phyloP scores from a whole-genome alignment of 2,888 invertebrate species.

The Drosophila longiperda region DNA sequence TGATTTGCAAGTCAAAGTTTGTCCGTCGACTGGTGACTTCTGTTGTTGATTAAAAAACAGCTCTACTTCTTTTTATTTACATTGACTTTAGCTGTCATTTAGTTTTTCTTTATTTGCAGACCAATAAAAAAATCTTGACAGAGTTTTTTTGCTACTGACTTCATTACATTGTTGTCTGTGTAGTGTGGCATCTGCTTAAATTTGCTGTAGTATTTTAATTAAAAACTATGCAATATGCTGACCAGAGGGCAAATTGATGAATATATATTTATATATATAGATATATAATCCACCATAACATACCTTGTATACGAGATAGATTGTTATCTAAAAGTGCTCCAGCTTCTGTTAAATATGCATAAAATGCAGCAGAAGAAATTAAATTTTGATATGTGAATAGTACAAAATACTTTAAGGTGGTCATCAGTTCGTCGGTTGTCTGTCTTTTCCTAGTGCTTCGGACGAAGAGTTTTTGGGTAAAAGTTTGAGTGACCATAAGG shows the following conservation, averaged over 20 bases:
- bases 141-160: conserved; percentile 30
- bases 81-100: conserved; percentile 62
- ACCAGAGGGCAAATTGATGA: conserved; percentile 14
- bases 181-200: conserved; percentile 11
- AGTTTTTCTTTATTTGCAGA: conserved; percentile 44
- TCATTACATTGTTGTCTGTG: conserved; percentile 26
- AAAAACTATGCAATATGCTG: conserved; percentile 79
- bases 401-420: conserved; percentile 26
- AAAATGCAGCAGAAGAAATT: conserved; percentile 18
- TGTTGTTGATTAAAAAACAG: conserved; percentile 74
- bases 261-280: not conserved
- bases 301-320: conserved; percentile 8
- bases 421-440: conserved; percentile 24
- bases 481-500: conserved; percentile 66
- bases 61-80: conserved; percentile 50
- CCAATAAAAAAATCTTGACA: conserved; percentile 41
- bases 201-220: conserved; percentile 80
- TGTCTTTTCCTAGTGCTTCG: not conserved
- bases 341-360: not conserved
- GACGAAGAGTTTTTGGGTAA: conserved; percentile 20
- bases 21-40: conserved; percentile 60
- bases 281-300: not conserved
- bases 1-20: conserved; percentile 79
- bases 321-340: not conserved
- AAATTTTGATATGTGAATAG: conserved; percentile 25